Base-by-base conservation (phyloP, 2,888 invertebrate genomes). In the Blera fallax region DNA sequence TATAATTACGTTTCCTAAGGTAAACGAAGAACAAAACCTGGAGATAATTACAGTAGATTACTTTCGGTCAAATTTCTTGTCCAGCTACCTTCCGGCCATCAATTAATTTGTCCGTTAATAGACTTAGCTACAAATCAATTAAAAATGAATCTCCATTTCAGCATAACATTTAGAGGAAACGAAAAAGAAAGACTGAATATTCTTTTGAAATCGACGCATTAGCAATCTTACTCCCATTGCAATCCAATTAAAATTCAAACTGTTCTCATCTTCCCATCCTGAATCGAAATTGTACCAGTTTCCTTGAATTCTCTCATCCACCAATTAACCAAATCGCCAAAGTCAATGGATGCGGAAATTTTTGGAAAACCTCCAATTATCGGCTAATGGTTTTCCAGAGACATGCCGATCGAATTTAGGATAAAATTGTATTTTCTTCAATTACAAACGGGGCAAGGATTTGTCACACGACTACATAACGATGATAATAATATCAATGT, bases 351-450 rank as follows among this genome's bases (percentile, higher is more conserved):
- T 81, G 60, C 18, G 34, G 45, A 74, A 45, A 37, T 74, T 67
- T 76, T 74, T 62, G 29, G 80, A 74, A 81, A 74, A 80, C 67
- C 62, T 74, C 74, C 80, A 81, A 81, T 81, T 81, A 74, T 69
- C 62, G 43, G 27, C 52, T 54, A 69, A 74, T 62, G 60, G 62
- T 1, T 45, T 54, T 62, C 14, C 54, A 62, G 60, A 34, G 52
- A 34, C 43, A 65, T 56, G 50, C 32, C 48, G 50, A 60, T 32
- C 10, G 24, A 69, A 43, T 58, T 40, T 8, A 24, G 54, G 65
- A 73, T 52, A 67, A 45, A 80, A 67, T 54, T 52, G 54, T 60
- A 65, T 73, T 65, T 67, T 8, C 34, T 24, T 73, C 50, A 67
- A 80, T 80, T 73, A 60, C 24, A 43, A 60, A 27, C 16, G 11